A percentile compares a stretch with the other conserved stretches of the same genome.
phyloP scores from a whole-genome alignment of 1,140 invertebrate species.

The Ericerus pela region DNA sequence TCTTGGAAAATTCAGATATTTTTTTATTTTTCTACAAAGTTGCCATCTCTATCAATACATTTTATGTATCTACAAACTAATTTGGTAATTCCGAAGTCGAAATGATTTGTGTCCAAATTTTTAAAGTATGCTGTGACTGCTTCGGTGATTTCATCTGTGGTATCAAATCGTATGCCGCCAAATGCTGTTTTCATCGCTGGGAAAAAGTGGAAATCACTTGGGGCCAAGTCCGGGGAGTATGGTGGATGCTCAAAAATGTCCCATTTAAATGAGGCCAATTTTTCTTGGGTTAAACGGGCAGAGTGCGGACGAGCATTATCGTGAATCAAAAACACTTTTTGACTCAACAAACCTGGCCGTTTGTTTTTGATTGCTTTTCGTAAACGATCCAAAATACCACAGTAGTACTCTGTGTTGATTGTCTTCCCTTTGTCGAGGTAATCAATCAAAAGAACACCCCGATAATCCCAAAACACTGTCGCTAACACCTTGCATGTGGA shows the following conservation, averaged over 20 bases:
- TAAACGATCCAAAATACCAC: conserved; percentile 14
- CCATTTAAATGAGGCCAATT: conserved; percentile 23
- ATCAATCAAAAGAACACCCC: too few relatives aligned
- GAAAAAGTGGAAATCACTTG: conserved; percentile 27
- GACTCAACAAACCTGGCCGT: conserved; percentile 18
- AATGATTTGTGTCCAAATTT: not conserved
- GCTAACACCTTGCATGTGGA: too few relatives aligned
- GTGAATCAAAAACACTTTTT: conserved; percentile 20
- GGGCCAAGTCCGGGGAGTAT: conserved; percentile 26
- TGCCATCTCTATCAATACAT: conserved; percentile 8
- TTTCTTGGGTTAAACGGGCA: conserved; percentile 16
- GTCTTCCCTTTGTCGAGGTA: not conserved
- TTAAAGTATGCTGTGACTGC: conserved; percentile 6
- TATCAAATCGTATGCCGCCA: conserved; percentile 15
- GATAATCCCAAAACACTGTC: too few relatives aligned
- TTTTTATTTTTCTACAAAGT: conserved; percentile 15
- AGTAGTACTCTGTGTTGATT: conserved; percentile 16
- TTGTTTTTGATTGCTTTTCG: conserved; percentile 20
- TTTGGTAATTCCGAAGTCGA: conserved; percentile 7
- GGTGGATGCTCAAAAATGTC: conserved; percentile 27
- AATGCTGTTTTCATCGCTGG: conserved; percentile 17
- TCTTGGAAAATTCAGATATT: not conserved
- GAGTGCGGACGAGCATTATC: conserved; percentile 29
- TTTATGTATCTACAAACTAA: not conserved
- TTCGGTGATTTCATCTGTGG: conserved; percentile 1